Conservation (phyloP, 2,113 vertebrate species). For the human (Homo sapiens) region DNA sequence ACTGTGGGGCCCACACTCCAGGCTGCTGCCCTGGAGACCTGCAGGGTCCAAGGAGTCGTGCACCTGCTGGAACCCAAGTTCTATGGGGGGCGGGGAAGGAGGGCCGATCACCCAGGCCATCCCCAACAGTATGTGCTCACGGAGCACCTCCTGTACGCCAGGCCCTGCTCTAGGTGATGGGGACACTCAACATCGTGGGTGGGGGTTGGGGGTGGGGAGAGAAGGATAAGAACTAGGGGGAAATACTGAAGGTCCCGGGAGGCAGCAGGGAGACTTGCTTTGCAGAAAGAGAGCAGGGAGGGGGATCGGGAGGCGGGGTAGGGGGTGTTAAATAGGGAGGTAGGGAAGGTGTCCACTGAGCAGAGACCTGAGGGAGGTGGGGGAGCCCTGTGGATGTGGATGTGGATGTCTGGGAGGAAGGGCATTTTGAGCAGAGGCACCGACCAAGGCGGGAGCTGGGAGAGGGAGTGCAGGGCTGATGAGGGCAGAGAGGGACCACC, state of each 20-base stretch:
- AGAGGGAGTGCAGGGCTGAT: too few relatives aligned
- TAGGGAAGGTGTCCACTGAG: not conserved
- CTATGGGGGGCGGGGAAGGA: not conserved
- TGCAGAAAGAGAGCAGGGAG: not conserved
- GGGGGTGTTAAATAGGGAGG: not conserved
- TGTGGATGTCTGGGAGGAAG: not conserved
- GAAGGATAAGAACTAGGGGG: not conserved
- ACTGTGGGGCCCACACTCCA: not conserved
- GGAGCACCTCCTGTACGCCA: too few relatives aligned
- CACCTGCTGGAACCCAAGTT: not conserved
- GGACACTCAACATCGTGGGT: not conserved
- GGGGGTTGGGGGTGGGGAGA: too few relatives aligned
- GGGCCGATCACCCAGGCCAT: too few relatives aligned
- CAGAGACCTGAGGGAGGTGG: too few relatives aligned
- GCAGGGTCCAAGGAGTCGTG: too few relatives aligned
- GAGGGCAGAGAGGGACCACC: not conserved
- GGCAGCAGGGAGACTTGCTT: not conserved
- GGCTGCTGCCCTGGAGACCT: not conserved
- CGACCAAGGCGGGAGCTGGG: not conserved
- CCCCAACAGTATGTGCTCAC: not conserved
- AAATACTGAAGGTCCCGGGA: too few relatives aligned
- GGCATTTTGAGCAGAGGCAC: not conserved
- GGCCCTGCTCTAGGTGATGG: fast-evolving
- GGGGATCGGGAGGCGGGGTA: fast-evolving
- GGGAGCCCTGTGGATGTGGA: not conserved